Conservation (phyloP, 2,888 invertebrate genomes). For the Odontomyia ornata region DNA sequence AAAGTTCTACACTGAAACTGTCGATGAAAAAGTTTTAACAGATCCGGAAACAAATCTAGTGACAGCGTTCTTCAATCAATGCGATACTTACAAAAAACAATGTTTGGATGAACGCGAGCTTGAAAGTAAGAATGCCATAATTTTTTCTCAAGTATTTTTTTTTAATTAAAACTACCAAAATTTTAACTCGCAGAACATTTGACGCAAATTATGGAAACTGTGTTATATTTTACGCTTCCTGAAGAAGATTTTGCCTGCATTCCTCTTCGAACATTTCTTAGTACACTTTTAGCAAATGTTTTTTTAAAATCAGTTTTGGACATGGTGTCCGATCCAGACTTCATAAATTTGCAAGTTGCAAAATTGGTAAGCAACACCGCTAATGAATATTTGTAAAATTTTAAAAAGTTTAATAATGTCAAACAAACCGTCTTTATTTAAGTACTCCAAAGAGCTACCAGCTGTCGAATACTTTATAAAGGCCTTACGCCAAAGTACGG, state of each 20-base stretch:
- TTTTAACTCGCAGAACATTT: conserved; percentile 49
- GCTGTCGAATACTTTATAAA: conserved; percentile 52
- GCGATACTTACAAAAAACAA: conserved; percentile 51
- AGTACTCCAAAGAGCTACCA: conserved; percentile 53
- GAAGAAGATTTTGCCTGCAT: conserved; percentile 53
- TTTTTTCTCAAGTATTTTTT: not conserved
- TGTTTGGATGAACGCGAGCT: conserved; percentile 51
- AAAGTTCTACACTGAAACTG: conserved; percentile 51
- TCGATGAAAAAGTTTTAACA: conserved; percentile 49
- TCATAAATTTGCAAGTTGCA: conserved; percentile 53
- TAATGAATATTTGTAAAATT: not conserved
- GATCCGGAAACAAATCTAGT: conserved; percentile 52
- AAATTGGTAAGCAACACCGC: conserved; percentile 49
- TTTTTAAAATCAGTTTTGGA: conserved; percentile 52
- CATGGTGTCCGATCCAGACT: conserved; percentile 53
- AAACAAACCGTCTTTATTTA: too few species aligned
- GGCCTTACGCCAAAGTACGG: conserved; percentile 51
- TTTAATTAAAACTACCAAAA: not conserved
- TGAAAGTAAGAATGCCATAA: conserved; percentile 49
- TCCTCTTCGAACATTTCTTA: conserved; percentile 52
- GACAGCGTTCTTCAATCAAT: conserved; percentile 52
- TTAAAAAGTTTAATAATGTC: not conserved
- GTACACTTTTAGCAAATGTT: conserved; percentile 52
- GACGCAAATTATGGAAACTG: conserved; percentile 52
- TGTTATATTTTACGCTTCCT: conserved; percentile 52